Base-by-base conservation (phyloP, 1,140 invertebrate genomes). In the Sinonovacula constricta region DNA sequence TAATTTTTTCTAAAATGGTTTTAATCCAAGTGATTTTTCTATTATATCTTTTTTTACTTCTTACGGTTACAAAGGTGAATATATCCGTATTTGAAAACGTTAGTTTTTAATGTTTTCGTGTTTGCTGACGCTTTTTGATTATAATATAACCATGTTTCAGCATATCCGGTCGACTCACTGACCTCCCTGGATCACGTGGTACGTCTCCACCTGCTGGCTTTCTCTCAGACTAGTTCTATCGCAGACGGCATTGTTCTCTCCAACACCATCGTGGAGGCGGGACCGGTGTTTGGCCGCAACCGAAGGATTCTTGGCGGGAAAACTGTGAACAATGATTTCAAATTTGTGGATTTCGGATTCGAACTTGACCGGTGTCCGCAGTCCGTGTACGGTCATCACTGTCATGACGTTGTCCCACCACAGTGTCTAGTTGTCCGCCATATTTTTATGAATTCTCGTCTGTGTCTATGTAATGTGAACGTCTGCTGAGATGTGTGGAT, bases 391-490 rank as follows among this genome's bases (percentile, higher is more conserved):
- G 70, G 70, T 14, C 63, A 72, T 22, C 15, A 60, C 18, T 72
- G 70, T 33, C n/a, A 72, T 33, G 49, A 30, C 39, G 49, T 36
- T 36, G 70, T 72, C 18, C 22, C 70, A 31, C 31, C 28, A 18
- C 57, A 72, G 39, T 72, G 70, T 53, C 57, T 51, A 45, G 70
- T 72, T 3, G 51, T 24, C 15, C 62, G 70, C 30, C 70, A 72
- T 33, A 4, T 72, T 3, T n/a, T 72, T 24, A 33, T 28, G 10
- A 34, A 30, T 24, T 34, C 26, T 15, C 45, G 49, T 33, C 34
- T 72, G 57, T 72, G 70, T 59, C 49, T 49, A 10, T 72, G 70
- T 62, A 72, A 62, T 62, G 70, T 72, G 24, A 59, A 72, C 34
- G 70, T 72, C 30, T 72, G 70, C 26, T 67, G 22, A 45, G 1